Evolutionary conservation across 2,113 vertebrate species (phyloP), one percentile per base, ranked within the genome.

Genomic region (Neofelis nebulosa): DNA sequence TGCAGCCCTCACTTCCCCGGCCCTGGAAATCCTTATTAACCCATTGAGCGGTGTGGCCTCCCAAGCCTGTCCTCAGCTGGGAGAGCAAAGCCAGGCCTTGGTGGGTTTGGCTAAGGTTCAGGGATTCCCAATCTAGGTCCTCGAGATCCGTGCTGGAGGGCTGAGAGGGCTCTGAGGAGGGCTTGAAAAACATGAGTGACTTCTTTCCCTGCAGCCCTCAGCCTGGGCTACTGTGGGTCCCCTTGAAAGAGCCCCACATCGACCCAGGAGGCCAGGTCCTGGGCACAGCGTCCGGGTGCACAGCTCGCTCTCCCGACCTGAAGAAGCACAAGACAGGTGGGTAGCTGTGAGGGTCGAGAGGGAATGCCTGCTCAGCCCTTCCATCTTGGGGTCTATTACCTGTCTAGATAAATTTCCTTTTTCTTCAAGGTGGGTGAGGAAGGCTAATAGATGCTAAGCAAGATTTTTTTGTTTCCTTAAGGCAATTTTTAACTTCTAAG

Each of bases 31-130:
- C 95, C 84, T 97, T 97, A 98, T 98, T 98, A 98, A 98, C 96
- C 97, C 98, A 98, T 98, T 97, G 97, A 98, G 98, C 96, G 71
- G 65, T n/a, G 97, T 90, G 98, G 97, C 95, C 97, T 97, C 98
- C n/a, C 65, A 31, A 48, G 63, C 63, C 38, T 27, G 85, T 48
- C 85, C 89, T 73, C 65, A 19, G 66, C 74, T 50, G 81, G 50
- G 57, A 65, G 61, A 5, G n/a, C 33, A 38, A 76, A 50, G 33
- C 55, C 36, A 45, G 76, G 38, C 41, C 55, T 7, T 1, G n/a
- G 89, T 63, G 88, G 50, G 19, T 9, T 68, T 92, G 92, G 50
- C 55, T 36, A n/a, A 88, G 80, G 38, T 93, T 97, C 80, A 61
- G 50, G 81, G 85, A 93, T 79, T 73, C 68, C 85, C 76, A 52